Conservation (phyloP, 2,888 invertebrate genomes). For the Pollenia labialis region DNA sequence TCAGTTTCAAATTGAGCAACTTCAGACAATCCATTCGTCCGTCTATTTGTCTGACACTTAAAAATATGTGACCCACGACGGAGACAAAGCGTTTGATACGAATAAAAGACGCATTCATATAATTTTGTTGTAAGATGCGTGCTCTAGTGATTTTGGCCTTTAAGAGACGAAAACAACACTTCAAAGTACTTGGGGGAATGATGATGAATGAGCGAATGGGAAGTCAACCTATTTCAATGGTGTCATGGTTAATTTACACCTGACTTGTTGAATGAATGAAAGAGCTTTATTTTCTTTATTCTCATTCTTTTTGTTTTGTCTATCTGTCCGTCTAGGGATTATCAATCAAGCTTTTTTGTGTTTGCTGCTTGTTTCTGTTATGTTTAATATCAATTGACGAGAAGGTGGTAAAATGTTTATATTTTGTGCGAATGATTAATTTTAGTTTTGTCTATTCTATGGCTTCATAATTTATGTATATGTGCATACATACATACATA, state of each 20-base stretch:
- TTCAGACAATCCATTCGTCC: not conserved
- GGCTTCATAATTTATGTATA: not conserved
- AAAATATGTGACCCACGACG: not conserved
- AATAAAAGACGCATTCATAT: not conserved
- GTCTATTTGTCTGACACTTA: not conserved
- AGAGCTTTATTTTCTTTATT: slow-evolving; percentile 25
- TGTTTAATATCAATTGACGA: slow-evolving; percentile 16
- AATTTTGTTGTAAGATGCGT: slow-evolving; percentile 3
- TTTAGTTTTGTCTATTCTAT: not conserved
- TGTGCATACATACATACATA: no score
- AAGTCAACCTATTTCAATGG: slow-evolving; percentile 24
- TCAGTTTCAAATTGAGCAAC: slow-evolving; percentile 44
- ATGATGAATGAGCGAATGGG: slow-evolving; percentile 22
- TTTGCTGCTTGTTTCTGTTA: not conserved
- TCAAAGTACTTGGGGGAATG: not conserved
- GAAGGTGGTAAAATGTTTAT: slow-evolving; percentile 28
- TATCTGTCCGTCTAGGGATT: slow-evolving; percentile 23
- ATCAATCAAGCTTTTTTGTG: slow-evolving; percentile 47
- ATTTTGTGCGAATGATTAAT: slow-evolving; percentile 25
- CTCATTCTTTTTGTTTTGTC: not conserved
- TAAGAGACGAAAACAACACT: not conserved
- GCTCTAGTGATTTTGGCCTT: slow-evolving; percentile 45
- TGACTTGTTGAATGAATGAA: slow-evolving; percentile 58
- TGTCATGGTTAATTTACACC: slow-evolving; percentile 53
- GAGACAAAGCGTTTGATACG: not conserved